These are phyloP conservation scores for Tragelaphus eurycerus DNA, from an alignment of 2,797 vertebrate genomes.

Conservation along the genomic window DNA sequence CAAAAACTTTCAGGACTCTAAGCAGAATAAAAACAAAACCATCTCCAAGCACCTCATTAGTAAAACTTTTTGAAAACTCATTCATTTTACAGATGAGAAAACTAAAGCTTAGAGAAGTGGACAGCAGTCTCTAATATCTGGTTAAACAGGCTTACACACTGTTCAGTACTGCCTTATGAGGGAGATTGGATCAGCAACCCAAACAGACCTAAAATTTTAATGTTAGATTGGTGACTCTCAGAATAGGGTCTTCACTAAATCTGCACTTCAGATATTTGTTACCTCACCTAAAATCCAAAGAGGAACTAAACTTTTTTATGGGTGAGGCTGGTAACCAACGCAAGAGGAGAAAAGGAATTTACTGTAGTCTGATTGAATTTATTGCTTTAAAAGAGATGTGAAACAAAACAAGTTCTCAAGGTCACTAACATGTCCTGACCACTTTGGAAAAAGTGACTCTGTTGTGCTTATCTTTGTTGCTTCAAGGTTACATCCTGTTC, in stretches of 20 bases:
- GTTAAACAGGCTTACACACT: neutral
- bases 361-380: neutral
- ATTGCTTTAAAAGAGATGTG: neutral
- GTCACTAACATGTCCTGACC: neutral
- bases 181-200: neutral
- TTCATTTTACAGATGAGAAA: neutral
- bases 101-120: neutral
- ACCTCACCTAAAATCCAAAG: neutral
- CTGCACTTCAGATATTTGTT: neutral
- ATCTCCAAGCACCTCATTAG: neutral
- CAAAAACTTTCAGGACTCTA: neutral
- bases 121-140: neutral
- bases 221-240: neutral
- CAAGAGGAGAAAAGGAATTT: neutral
- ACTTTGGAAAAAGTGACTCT: neutral
- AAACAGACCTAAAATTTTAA: neutral
- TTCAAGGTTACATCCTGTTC: neutral
- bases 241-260: neutral
- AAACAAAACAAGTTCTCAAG: neutral
- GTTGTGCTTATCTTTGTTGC: neutral
- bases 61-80: neutral
- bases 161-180: too few relatives aligned
- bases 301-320: neutral
- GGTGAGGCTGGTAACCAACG: neutral
- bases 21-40: neutral